Percentiles rank a stretch among this genome's conserved stretches.
Evolutionary conservation across 2,797 vertebrate species (phyloP).

Genomic region (Lates japonicus): DNA sequence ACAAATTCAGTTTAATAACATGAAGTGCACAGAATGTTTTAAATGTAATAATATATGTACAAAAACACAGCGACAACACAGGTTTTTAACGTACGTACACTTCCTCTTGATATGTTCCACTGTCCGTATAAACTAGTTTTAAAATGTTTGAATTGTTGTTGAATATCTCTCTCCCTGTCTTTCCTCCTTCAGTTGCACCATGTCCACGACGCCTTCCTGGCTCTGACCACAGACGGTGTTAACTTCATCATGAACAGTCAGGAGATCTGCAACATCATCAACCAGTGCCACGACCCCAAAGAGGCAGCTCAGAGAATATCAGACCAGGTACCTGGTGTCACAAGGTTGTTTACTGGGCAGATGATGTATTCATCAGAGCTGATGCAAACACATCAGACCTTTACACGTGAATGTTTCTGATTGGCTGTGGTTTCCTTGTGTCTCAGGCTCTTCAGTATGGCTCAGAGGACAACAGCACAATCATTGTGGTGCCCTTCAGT

Average conservation of each 20-base stretch:
- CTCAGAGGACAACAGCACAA: slow-evolving; percentile 95
- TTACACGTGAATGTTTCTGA: background rate
- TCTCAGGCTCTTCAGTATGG: slow-evolving; percentile 94
- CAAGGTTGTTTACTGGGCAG: background rate
- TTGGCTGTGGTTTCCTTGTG: background rate
- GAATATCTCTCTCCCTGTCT: background rate
- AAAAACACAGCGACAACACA: background rate
- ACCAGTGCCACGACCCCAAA: slow-evolving; percentile 93
- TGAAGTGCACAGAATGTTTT: background rate
- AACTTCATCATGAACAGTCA: slow-evolving; percentile 99
- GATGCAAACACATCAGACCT: background rate
- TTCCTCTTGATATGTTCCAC: too few relatives aligned
- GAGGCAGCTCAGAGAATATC: slow-evolving; percentile 95
- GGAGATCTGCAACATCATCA: slow-evolving; percentile 97
- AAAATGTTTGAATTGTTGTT: background rate
- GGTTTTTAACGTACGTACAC: background rate
- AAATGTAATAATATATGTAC: background rate
- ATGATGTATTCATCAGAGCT: too few relatives aligned
- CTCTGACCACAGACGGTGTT: slow-evolving; percentile 96
- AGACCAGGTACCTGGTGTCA: slow-evolving; percentile 90
- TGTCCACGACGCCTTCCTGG: slow-evolving; percentile 92
- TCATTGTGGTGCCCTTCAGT: slow-evolving; percentile 95
- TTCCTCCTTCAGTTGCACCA: slow-evolving; percentile 89
- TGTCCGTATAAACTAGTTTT: background rate
- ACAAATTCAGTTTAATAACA: background rate